A percentile compares a stretch with the other conserved stretches of the same genome.
phyloP scores from a whole-genome alignment of 2,797 vertebrate species.

The Pangasius krempfi region DNA sequence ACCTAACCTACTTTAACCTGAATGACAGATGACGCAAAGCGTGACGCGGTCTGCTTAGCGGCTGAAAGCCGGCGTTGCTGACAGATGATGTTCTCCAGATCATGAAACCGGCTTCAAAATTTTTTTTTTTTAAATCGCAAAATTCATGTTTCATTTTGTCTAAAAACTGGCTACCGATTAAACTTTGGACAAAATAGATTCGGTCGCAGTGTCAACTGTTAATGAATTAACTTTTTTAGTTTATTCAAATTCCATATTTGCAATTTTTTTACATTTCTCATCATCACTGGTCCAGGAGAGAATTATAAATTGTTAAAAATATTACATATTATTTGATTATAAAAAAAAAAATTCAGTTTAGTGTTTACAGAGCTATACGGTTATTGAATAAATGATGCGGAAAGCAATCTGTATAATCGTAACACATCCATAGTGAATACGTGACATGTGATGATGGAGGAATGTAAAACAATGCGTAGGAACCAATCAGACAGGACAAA shows the following conservation, averaged over 20 bases:
- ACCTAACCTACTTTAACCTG: no score
- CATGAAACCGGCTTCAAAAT: not conserved
- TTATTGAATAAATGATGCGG: not conserved
- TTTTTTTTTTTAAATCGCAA: not conserved
- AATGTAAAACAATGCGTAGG: no score
- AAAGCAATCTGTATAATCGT: no score
- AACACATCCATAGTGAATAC: no score
- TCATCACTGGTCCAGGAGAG: not conserved
- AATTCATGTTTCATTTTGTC: not conserved
- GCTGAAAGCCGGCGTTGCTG: not conserved
- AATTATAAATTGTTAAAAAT: not conserved
- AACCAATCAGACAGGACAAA: no score
- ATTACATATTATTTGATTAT: not conserved
- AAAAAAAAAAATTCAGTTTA: not conserved
- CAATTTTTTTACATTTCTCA: not conserved
- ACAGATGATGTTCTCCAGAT: not conserved
- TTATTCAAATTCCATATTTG: no score
- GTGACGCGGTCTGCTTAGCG: not conserved
- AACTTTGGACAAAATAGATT: not conserved
- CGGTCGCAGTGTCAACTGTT: not conserved
- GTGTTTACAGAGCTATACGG: not conserved
- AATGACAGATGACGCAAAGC: not conserved
- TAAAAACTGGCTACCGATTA: not conserved
- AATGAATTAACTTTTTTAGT: not conserved
- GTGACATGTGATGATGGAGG: no score